These are phyloP conservation scores for Eilema caniola DNA, from an alignment of 2,888 invertebrate species.

Conservation along the genomic window DNA sequence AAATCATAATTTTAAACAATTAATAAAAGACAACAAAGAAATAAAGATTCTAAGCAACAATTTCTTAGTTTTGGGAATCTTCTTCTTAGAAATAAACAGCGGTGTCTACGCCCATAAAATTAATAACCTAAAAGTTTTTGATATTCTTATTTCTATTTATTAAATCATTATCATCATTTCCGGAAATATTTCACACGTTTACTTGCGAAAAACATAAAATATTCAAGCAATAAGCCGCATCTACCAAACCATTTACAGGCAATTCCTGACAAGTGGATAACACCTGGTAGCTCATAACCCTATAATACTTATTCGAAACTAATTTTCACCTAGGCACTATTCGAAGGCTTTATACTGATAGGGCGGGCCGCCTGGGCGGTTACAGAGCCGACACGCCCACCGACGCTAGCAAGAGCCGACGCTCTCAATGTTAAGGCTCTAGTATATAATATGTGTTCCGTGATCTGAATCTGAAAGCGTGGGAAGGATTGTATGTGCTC, in stretches of 20 bases:
- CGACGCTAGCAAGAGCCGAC: constrained; percentile 50
- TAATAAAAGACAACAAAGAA: background rate
- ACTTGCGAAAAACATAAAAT: background rate
- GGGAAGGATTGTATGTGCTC: constrained; percentile 27
- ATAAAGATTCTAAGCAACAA: too few relatives aligned
- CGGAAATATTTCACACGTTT: background rate
- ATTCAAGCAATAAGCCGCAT: background rate
- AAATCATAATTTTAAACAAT: background rate
- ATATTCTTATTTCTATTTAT: too few relatives aligned
- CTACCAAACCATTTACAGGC: background rate
- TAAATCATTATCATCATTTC: too few relatives aligned
- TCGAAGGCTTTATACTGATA: constrained; percentile 57
- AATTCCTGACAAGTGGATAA: background rate
- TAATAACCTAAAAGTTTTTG: too few relatives aligned
- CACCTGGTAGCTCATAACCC: constrained; percentile 13
- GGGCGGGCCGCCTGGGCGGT: constrained; percentile 80
- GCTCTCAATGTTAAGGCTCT: constrained; percentile 15
- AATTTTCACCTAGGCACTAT: constrained; percentile 43
- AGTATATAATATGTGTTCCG: constrained; percentile 36
- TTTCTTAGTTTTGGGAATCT: too few relatives aligned
- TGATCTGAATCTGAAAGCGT: constrained; percentile 28
- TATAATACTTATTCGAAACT: constrained; percentile 29
- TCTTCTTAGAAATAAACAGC: too few relatives aligned
- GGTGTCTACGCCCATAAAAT: too few relatives aligned
- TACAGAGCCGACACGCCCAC: constrained; percentile 75